Evolutionary conservation across 2,797 vertebrate species (phyloP).

Genomic region (Brachyrhaphis roseni): DNA sequence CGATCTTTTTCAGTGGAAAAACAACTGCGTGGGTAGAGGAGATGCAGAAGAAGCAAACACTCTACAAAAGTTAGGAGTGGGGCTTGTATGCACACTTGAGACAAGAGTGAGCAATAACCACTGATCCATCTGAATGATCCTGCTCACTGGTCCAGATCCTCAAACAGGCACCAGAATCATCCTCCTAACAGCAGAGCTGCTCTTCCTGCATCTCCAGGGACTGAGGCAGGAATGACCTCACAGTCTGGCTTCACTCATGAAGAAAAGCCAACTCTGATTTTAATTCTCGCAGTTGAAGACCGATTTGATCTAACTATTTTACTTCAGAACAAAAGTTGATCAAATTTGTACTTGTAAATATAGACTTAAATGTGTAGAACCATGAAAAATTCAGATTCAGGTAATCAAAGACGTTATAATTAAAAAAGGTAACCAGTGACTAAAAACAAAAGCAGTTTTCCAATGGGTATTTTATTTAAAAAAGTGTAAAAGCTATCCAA

Average conservation of each 20-base stretch:
- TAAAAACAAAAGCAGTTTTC: too few species aligned
- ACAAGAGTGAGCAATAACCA: conserved; percentile 45
- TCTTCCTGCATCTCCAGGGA: conserved; percentile 29
- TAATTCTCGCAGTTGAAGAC: background rate
- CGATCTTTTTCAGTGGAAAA: background rate
- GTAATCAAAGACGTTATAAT: background rate
- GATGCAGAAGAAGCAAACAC: conserved; percentile 16
- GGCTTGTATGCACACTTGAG: conserved; percentile 6
- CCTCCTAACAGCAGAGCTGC: conserved; percentile 25
- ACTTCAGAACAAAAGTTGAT: background rate
- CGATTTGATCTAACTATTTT: too few species aligned
- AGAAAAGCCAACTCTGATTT: background rate
- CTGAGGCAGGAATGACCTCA: conserved; percentile 14
- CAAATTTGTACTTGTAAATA: too few species aligned
- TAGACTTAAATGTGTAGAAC: background rate
- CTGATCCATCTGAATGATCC: conserved; percentile 52
- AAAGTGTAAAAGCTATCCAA: too few species aligned
- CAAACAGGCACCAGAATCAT: conserved; percentile 26
- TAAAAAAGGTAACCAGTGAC: background rate
- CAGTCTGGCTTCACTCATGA: conserved; percentile 5
- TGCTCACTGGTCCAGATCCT: conserved; percentile 52
- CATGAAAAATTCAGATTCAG: background rate
- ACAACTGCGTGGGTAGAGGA: background rate
- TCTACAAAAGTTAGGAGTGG: conserved; percentile 1
- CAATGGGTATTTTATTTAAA: too few species aligned